phyloP scores from a whole-genome alignment of 2,113 vertebrate genomes.

The Protobothrops mucrosquamatus region DNA sequence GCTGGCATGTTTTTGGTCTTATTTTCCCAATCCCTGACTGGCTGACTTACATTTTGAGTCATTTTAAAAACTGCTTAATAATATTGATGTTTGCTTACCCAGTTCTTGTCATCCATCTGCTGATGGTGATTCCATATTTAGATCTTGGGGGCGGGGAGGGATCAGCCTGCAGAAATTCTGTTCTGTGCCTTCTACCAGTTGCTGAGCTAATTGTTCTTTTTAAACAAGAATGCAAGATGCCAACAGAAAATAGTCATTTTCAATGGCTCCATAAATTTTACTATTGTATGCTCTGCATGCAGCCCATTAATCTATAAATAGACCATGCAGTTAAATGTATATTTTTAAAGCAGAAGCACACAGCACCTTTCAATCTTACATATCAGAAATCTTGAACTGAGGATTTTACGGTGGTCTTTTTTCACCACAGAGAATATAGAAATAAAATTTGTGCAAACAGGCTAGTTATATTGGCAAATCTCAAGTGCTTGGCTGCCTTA shows the following conservation, averaged over 20 bases:
- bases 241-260: background rate
- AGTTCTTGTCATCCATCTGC: background rate
- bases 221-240: background rate
- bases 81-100: background rate
- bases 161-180: slow-evolving; percentile 13
- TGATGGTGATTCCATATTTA: slow-evolving; percentile 1
- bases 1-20: background rate
- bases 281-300: background rate
- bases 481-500: background rate
- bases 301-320: background rate
- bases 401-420: background rate
- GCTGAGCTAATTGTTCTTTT: slow-evolving; percentile 1
- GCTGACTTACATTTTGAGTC: background rate
- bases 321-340: background rate
- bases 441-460: background rate
- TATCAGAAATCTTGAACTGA: background rate
- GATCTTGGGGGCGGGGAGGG: background rate
- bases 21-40: background rate
- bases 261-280: background rate
- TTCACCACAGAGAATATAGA: background rate
- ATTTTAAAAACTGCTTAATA: background rate
- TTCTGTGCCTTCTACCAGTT: background rate
- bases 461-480: background rate
- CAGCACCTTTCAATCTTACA: background rate
- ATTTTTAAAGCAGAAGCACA: background rate